Conservation (phyloP, 2,113 vertebrate genomes). For the Gavialis gangeticus region DNA sequence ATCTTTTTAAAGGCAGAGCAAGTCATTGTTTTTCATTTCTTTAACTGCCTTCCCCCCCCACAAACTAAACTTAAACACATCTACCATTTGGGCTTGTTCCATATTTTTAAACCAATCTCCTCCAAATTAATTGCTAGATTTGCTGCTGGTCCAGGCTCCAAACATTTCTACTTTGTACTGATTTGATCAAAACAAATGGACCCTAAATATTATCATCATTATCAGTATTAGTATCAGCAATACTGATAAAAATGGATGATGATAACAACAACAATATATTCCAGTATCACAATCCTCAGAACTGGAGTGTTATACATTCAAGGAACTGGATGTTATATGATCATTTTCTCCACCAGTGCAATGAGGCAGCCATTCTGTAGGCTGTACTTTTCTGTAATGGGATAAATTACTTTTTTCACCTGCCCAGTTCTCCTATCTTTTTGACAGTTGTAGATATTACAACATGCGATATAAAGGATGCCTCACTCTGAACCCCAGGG, state of each 20-base stretch:
- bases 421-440: not conserved
- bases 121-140: not conserved
- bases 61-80: not conserved
- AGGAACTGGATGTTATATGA: too few relatives aligned
- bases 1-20: not conserved
- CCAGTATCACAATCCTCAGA: not conserved
- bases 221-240: not conserved
- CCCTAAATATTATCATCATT: not conserved
- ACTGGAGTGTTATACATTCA: not conserved
- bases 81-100: not conserved
- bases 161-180: not conserved
- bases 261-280: not conserved
- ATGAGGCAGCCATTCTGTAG: not conserved
- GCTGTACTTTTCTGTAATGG: not conserved
- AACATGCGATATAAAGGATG: not conserved
- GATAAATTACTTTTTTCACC: not conserved
- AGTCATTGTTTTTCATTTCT: not conserved
- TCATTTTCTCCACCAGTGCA: not conserved
- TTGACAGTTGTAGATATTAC: not conserved
- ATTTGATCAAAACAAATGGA: not conserved
- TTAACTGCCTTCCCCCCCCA: not conserved
- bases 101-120: conserved; percentile 5
- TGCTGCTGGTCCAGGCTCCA: not conserved
- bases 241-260: too few relatives aligned
- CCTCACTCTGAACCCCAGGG: not conserved